Evolutionary conservation across 2,797 vertebrate genomes (phyloP), one percentile per base, ranked within the genome.

Genomic region (Diceros bicornis): DNA sequence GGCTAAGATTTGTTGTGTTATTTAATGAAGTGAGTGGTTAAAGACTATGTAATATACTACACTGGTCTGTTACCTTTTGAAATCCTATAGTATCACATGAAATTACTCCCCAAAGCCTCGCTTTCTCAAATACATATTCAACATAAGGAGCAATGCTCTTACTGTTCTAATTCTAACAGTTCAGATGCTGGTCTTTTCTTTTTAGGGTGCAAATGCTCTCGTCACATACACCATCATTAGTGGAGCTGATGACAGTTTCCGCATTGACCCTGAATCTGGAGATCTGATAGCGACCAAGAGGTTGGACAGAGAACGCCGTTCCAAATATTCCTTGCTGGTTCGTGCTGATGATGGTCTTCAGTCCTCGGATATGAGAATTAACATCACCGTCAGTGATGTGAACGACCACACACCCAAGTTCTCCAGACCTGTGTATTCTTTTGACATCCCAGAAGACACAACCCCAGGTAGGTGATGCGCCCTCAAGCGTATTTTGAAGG

Each of bases 161-260:
- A 21, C 59, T 34, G 6, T 14, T 34, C 16, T 44, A 1, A n/a
- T 34, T 44, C 34, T 50, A 44, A 14, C 16, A 14, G 13, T 59
- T 96, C 57, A 79, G 14, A 32, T 64, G 23, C 4, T n/a, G 11
- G 0, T 87, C 17, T 94, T 37, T 72, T 47, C 29, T 50, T 17
- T 47, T 62, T 95, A 99, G 99, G 99, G 99, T 97, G 99, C 99
- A 20, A 99, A 99, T 37, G 99, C 99, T 71, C 98, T 99, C 0
- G 99, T 99, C 93, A 99, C 99, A 0, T 99, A 99, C 97, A 99
- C 99, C 17, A 99, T 99, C 97, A 99, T 99, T 98, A 99, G 99
- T 0, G 99, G 99, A 4, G 99, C 99, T 0, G 99, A 99, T 7
- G 99, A 99, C 97, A 99, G 99, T 96, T 99, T 99, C 97, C 99